Conservation (phyloP, 2,113 vertebrate genomes). For the Himantopus leucocephalus region DNA sequence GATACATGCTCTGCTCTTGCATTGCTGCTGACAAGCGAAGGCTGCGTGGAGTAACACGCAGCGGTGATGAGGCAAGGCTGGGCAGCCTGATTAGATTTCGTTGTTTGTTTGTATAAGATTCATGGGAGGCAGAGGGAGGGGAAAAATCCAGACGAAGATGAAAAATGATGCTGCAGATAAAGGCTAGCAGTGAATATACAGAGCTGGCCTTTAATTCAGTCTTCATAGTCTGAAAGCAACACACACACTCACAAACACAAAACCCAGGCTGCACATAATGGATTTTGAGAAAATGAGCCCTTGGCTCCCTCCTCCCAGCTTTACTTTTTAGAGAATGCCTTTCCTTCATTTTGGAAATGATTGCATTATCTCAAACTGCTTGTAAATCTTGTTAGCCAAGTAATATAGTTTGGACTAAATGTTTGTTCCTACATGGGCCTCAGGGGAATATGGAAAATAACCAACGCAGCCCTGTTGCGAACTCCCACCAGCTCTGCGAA, state of each 20-base stretch:
- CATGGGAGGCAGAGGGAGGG: not conserved
- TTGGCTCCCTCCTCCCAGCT: not conserved
- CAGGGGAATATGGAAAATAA: constrained; percentile 46
- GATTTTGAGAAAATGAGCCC: constrained; percentile 28
- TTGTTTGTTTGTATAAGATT: not conserved
- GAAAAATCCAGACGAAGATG: not conserved
- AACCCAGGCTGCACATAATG: not conserved
- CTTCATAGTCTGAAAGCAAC: not conserved
- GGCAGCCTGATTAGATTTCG: not conserved
- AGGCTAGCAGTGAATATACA: not conserved
- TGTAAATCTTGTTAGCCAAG: constrained; percentile 45
- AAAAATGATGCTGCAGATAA: not conserved
- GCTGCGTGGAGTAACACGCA: not conserved
- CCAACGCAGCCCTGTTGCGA: not conserved
- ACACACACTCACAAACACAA: not conserved
- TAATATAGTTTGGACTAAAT: constrained; percentile 45
- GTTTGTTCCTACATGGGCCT: not conserved
- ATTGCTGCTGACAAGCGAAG: not conserved
- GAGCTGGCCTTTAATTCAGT: not conserved
- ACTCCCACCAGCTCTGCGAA: not conserved
- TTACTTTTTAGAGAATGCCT: not conserved
- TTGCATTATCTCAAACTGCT: constrained; percentile 37
- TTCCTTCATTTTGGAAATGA: constrained; percentile 8
- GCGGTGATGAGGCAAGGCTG: not conserved
- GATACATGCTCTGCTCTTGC: not conserved